These are phyloP conservation scores for Otolemur garnettii DNA, from an alignment of 2,113 vertebrate species.

Conservation along the genomic window DNA sequence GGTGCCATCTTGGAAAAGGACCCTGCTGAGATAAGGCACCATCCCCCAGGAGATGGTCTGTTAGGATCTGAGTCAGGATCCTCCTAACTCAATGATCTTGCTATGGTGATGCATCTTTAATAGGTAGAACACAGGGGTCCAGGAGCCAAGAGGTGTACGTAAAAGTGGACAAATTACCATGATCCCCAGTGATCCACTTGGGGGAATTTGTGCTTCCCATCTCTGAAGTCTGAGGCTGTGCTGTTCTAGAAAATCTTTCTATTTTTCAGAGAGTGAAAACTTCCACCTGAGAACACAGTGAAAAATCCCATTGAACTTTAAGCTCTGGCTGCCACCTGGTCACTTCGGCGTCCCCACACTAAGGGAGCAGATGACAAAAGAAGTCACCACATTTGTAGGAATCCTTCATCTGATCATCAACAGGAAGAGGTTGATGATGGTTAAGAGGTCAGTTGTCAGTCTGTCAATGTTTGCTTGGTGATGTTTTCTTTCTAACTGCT, in stretches of 20 bases:
- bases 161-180: background rate
- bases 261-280: background rate
- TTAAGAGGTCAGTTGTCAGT: background rate
- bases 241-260: background rate
- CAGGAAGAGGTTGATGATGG: background rate
- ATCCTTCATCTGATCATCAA: background rate
- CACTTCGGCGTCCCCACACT: background rate
- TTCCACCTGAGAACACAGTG: background rate
- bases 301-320: background rate
- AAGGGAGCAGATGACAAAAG: slow-evolving; percentile 11
- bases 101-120: background rate
- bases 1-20: background rate
- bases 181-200: background rate
- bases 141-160: background rate
- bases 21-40: background rate
- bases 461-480: background rate
- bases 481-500: background rate
- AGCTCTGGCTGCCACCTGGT: background rate
- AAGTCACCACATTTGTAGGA: background rate
- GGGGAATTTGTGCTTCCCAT: background rate
- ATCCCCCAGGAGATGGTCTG: background rate
- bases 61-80: too few relatives aligned
- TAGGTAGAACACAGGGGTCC: background rate
- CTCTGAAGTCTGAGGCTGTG: background rate
- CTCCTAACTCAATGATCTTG: background rate